These are phyloP conservation scores for Sebastes dallii DNA, from an alignment of 2,797 vertebrate genomes.

Conservation along the genomic window DNA sequence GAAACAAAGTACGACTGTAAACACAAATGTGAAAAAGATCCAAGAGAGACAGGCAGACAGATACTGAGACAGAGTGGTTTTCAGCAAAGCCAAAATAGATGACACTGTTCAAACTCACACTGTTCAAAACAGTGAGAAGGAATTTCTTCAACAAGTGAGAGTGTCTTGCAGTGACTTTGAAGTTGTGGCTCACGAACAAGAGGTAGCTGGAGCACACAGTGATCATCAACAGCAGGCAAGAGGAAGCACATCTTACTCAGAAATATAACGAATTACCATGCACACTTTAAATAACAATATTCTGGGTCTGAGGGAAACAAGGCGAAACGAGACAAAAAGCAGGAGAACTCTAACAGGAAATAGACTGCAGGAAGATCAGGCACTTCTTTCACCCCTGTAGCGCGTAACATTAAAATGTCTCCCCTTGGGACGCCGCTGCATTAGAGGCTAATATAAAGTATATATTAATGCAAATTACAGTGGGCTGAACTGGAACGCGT, in stretches of 20 bases:
- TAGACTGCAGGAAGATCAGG: conserved; percentile 21
- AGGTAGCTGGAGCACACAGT: not conserved
- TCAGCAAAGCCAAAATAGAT: conserved; percentile 15
- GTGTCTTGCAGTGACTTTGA: not conserved
- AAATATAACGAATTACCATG: not conserved
- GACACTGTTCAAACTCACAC: conserved; percentile 10
- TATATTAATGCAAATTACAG: conserved; percentile 72
- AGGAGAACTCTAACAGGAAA: not conserved
- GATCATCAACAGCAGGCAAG: not conserved
- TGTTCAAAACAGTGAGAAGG: conserved; percentile 1
- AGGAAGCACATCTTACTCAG: not conserved
- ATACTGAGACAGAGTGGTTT: not conserved
- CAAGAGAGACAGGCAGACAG: not conserved
- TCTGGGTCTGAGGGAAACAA: not conserved
- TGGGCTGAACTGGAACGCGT: conserved; percentile 40
- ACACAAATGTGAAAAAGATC: not conserved
- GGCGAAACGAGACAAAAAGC: conserved; percentile 15
- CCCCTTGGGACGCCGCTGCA: conserved; percentile 23
- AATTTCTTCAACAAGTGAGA: not conserved
- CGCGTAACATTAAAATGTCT: conserved; percentile 47
- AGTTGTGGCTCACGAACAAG: not conserved
- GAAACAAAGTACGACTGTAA: not conserved
- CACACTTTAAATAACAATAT: not conserved
- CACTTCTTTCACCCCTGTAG: conserved; percentile 30
- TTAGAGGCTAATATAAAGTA: conserved; percentile 61